Percentiles rank a stretch among this genome's conserved stretches.
These are phyloP conservation scores for Babylonia areolata DNA, from an alignment of 1,140 invertebrate genomes.

Conservation along the genomic window DNA sequence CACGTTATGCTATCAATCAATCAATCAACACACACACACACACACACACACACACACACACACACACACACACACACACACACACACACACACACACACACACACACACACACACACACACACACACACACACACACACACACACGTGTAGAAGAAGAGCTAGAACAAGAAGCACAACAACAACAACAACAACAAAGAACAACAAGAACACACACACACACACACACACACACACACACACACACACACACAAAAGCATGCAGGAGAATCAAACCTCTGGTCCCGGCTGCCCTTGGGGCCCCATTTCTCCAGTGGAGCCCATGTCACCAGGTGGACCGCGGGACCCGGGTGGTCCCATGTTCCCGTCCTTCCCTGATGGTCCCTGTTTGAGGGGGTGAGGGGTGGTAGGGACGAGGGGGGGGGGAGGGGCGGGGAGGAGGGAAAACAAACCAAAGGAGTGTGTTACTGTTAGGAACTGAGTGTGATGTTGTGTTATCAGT, in stretches of 20 bases:
- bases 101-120: neutral
- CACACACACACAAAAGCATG: neutral
- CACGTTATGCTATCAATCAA: too few relatives aligned
- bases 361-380: conserved; percentile 54
- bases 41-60: neutral
- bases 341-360: conserved; percentile 54
- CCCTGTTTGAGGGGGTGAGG: conserved; percentile 1
- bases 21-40: neutral
- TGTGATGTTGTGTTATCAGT: too few relatives aligned
- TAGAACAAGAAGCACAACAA: neutral
- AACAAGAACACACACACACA: neutral
- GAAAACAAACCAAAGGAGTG: too few relatives aligned
- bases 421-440: too few relatives aligned
- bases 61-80: neutral
- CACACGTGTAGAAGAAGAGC: neutral
- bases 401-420: too few relatives aligned
- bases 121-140: neutral
- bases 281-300: conserved; percentile 61
- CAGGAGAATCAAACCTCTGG: conserved; percentile 44
- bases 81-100: neutral
- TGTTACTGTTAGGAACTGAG: too few relatives aligned
- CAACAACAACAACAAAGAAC: neutral
- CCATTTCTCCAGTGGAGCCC: conserved; percentile 59
- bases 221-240: neutral
- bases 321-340: conserved; percentile 58